Conservation (phyloP, 2,113 vertebrate species). For the Brevimyrus niger region DNA sequence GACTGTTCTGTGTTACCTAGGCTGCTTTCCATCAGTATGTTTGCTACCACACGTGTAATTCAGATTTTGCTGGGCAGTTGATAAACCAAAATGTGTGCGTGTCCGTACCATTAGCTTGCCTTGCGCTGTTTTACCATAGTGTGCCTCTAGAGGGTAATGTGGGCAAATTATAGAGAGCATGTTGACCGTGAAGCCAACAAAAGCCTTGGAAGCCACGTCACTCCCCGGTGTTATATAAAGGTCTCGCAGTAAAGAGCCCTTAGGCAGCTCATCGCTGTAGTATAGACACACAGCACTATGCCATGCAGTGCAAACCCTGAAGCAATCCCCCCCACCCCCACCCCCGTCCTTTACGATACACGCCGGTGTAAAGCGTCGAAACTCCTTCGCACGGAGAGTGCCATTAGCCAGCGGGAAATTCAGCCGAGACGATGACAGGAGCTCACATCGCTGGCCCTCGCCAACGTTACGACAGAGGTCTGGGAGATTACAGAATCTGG, state of each 20-base stretch:
- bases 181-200: not conserved
- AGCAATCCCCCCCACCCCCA: not conserved
- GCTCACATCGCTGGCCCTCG: not conserved
- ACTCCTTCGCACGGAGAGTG: not conserved
- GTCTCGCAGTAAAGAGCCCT: not conserved
- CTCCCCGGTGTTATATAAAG: not conserved
- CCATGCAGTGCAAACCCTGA: not conserved
- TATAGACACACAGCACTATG: not conserved
- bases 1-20: not conserved
- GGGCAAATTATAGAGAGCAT: constrained; percentile 21
- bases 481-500: not conserved
- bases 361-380: not conserved
- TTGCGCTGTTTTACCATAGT: constrained; percentile 5
- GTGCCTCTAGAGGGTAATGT: constrained; percentile 23
- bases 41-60: not conserved
- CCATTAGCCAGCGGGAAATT: not conserved
- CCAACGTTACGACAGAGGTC: not conserved
- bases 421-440: not conserved
- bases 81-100: not conserved
- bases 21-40: not conserved
- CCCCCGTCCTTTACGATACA: not conserved
- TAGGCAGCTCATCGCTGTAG: not conserved
- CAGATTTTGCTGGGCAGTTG: not conserved
- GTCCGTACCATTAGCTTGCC: not conserved
- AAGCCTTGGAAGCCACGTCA: not conserved